Evolutionary conservation across 2,797 vertebrate genomes (phyloP).

Genomic region (Enteromius thamalakanensis): DNA sequence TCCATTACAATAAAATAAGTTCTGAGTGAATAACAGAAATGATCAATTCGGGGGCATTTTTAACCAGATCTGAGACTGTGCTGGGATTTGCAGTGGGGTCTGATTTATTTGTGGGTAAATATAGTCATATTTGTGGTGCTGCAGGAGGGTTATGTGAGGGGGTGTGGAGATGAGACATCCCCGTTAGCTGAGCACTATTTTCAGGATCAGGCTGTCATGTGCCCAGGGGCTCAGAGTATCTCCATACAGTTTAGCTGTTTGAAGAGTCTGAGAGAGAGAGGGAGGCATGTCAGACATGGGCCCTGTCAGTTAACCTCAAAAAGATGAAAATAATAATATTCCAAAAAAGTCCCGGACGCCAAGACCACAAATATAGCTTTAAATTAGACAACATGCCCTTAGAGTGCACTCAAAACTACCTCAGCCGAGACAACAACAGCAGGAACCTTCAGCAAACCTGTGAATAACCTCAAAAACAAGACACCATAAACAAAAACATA

Average conservation of each 20-base stretch:
- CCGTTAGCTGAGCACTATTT: constrained; percentile 55
- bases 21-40: not conserved
- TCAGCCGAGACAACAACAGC: constrained; percentile 17
- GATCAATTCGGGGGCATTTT: constrained; percentile 1
- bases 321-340: constrained; percentile 36
- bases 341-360: constrained; percentile 21
- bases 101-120: constrained; percentile 54
- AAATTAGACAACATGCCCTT: constrained; percentile 27
- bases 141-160: constrained; percentile 41
- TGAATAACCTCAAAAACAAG: not conserved
- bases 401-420: constrained; percentile 17
- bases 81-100: constrained; percentile 37
- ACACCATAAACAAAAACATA: not conserved
- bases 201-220: constrained; percentile 57
- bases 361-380: constrained; percentile 40
- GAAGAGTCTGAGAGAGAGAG: constrained; percentile 48
- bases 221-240: constrained; percentile 55
- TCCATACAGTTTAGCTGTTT: constrained; percentile 59
- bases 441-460: constrained; percentile 11
- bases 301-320: constrained; percentile 43
- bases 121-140: constrained; percentile 54
- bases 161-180: constrained; percentile 48
- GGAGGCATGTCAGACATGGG: constrained; percentile 31
- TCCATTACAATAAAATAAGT: not conserved
- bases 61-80: constrained; percentile 18